Evolutionary conservation across 2,113 vertebrate genomes (phyloP).

Genomic region (Stigmatopora argus): DNA sequence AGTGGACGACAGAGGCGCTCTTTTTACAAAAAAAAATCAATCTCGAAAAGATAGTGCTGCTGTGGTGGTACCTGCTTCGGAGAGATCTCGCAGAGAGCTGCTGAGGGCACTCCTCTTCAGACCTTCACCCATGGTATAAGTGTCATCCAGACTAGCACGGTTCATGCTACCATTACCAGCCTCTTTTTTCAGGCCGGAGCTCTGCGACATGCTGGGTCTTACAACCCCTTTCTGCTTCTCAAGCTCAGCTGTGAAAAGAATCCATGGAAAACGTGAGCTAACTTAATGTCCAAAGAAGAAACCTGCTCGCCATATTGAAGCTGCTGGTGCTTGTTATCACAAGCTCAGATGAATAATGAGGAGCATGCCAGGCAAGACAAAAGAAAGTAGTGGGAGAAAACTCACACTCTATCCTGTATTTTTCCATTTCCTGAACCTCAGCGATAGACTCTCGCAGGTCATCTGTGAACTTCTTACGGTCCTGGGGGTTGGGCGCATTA

Average conservation of each 20-base stretch:
- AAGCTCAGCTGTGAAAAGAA: conserved; percentile 80
- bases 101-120: conserved; percentile 94
- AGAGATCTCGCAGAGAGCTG: conserved; percentile 93
- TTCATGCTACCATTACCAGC: conserved; percentile 80
- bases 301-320: conserved; percentile 35
- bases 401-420: conserved; percentile 99
- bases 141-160: conserved; percentile 92
- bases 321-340: conserved; percentile 9
- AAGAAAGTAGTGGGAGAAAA: conserved; percentile 13
- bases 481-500: conserved; percentile 96
- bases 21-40: not conserved
- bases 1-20: conserved; percentile 20
- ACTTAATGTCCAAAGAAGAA: conserved; percentile 11
- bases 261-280: conserved; percentile 26
- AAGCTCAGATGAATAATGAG: conserved; percentile 45
- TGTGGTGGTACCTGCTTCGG: conserved; percentile 82
- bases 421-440: conserved; percentile 99
- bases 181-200: conserved; percentile 91
- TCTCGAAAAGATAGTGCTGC: conserved; percentile 24
- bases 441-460: conserved; percentile 94
- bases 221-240: conserved; percentile 98
- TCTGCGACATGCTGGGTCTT: conserved; percentile 90
- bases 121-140: conserved; percentile 88
- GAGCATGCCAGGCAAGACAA: conserved; percentile 30
- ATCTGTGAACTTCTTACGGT: conserved; percentile 96